Base-by-base conservation (phyloP, 2,113 vertebrate genomes). In the Cacatua alba region DNA sequence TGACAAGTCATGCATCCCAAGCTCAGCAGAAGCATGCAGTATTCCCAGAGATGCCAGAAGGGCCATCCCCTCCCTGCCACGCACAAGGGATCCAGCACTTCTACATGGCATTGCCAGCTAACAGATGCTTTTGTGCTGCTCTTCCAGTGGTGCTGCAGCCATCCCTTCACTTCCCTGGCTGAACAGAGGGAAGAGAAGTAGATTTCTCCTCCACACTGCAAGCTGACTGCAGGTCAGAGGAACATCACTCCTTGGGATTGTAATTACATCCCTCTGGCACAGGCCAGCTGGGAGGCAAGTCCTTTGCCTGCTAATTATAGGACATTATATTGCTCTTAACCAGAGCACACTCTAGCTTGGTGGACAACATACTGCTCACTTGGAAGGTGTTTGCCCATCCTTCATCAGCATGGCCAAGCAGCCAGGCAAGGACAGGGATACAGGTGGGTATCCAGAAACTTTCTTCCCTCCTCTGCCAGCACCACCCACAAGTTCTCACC, bases 231-330 rank as follows among this genome's bases (percentile, higher is more conserved):
- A 44, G 94, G 90, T 95, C 92, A 92, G 75, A 93, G 63, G 52
- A 72, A 41, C 88, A 62, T 43, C 80, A 35, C 90, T 93, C 79
- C 79, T 77, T 94, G 91, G 94, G 83, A 83, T 13, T 94, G 92
- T 81, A 91, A 95, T 96, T 74, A 70, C 53, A 78, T 91, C 92
- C 87, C 86, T 81, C 68, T 89, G 87, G 95, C 84, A 77, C 68
- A 31, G 91, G 94, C 88, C 86, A 68, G 88, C 86, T 86, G 88
- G 68, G 83, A 96, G 80, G 88, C 86, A 88, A 86, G 60, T 67
- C 88, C 91, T 94, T 65, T 86, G 90, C 88, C 88, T 94, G 86
- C 95, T 95, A 74, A 96, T 94, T 80, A 77, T 12, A 92, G 88
- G 79, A 63, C 72, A 74, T 83, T 57, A 59, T 67, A 90, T 57